A percentile compares a stretch with the other conserved stretches of the same genome.
These are phyloP conservation scores for Psittacara wagleri DNA, from an alignment of 2,113 vertebrate species.

Conservation along the genomic window DNA sequence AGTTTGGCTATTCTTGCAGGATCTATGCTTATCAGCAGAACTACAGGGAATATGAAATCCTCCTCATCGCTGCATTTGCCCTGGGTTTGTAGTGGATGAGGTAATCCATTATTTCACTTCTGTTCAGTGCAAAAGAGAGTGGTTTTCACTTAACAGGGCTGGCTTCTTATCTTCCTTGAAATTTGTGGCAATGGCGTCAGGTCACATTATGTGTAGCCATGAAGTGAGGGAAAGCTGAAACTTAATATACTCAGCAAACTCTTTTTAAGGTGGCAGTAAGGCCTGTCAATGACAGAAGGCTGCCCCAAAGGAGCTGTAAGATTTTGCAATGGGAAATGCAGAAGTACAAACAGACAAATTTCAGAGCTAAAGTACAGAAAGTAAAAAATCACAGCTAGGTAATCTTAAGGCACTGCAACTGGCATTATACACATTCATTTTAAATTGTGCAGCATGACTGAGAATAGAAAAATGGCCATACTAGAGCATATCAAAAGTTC, in stretches of 20 bases:
- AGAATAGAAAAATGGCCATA: background rate
- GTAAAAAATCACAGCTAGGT: background rate
- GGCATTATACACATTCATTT: background rate
- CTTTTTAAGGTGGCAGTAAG: background rate
- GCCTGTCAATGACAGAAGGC: background rate
- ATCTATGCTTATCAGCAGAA: background rate
- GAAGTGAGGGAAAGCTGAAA: background rate
- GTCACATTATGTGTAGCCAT: background rate
- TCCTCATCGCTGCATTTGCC: background rate
- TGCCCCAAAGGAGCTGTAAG: background rate
- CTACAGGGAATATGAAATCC: background rate
- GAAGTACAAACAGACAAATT: background rate
- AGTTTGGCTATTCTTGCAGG: background rate
- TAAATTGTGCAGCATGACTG: background rate
- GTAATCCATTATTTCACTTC: background rate
- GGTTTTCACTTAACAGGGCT: background rate
- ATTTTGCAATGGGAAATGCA: background rate
- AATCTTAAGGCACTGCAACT: background rate
- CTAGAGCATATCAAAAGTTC: background rate
- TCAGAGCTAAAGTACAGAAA: background rate
- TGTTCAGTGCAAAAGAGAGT: background rate
- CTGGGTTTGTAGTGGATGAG: background rate
- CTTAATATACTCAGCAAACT: background rate
- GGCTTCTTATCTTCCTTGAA: background rate
- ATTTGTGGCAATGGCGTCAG: background rate